Percentiles rank a stretch among this genome's conserved stretches.
Evolutionary conservation across 2,797 vertebrate genomes (phyloP).

Genomic region (Alcedo atthis): DNA sequence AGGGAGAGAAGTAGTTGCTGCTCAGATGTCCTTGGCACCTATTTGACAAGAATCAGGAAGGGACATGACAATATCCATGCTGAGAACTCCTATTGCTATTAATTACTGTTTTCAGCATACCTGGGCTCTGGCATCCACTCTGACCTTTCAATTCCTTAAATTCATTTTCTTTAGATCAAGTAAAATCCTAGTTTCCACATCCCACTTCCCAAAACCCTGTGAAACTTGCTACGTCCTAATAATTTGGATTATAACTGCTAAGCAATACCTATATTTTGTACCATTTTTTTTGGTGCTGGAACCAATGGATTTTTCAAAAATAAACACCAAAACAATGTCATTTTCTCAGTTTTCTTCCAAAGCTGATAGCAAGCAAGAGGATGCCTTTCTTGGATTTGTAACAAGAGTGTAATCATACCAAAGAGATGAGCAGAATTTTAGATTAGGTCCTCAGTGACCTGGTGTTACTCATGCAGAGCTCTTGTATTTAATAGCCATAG

Average conservation of each 20-base stretch:
- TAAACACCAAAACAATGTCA: not conserved
- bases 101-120: not conserved
- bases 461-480: not conserved
- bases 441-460: not conserved
- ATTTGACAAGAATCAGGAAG: not conserved
- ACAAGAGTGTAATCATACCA: not conserved
- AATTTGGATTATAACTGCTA: not conserved
- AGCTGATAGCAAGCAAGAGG: not conserved
- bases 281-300: not conserved
- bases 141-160: not conserved
- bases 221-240: not conserved
- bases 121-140: not conserved
- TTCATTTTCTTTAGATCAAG: not conserved
- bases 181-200: not conserved
- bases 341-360: not conserved
- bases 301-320: not conserved
- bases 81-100: not conserved
- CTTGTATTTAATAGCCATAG: not conserved
- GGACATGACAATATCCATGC: fast-evolving
- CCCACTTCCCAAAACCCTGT: fast-evolving
- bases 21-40: not conserved
- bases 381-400: not conserved
- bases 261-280: not conserved
- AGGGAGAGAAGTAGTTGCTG: not conserved
- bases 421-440: not conserved